Evolutionary conservation across 2,113 vertebrate species (phyloP).

Genomic region (Calidris pygmaea): DNA sequence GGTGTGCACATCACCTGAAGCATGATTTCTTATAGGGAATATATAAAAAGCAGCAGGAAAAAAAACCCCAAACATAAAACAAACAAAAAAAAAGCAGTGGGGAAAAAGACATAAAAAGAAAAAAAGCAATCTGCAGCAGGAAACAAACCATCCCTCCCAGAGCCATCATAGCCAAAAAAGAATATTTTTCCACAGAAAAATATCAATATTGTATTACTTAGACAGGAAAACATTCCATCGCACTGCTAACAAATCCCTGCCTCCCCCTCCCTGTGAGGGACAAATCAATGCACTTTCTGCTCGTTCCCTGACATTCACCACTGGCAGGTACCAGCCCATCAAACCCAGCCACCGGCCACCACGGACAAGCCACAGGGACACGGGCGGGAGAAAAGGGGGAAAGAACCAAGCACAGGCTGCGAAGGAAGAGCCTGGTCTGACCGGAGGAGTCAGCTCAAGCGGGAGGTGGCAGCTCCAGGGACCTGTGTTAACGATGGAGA

Average conservation of each 20-base stretch:
- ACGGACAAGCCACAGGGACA: too few relatives aligned
- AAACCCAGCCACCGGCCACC: accelerated
- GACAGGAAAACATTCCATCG: background rate
- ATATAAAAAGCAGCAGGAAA: background rate
- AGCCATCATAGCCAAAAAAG: background rate
- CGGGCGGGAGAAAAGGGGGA: too few relatives aligned
- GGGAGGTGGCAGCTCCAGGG: accelerated
- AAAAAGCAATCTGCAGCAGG: background rate
- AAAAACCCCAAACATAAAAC: background rate
- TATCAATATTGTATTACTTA: too few relatives aligned
- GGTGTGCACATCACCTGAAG: background rate
- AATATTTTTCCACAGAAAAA: background rate
- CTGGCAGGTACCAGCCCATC: background rate
- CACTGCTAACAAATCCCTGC: background rate
- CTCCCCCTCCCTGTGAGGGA: background rate
- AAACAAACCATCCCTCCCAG: background rate
- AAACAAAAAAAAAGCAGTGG: too few relatives aligned
- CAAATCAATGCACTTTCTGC: accelerated
- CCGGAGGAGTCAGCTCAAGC: accelerated
- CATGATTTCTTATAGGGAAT: background rate
- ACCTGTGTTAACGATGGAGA: accelerated
- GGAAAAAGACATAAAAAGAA: background rate
- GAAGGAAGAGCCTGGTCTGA: accelerated
- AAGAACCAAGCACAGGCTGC: background rate
- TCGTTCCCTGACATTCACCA: accelerated